phyloP scores from a whole-genome alignment of 2,888 invertebrate genomes.

The Nephrotoma flavescens region DNA sequence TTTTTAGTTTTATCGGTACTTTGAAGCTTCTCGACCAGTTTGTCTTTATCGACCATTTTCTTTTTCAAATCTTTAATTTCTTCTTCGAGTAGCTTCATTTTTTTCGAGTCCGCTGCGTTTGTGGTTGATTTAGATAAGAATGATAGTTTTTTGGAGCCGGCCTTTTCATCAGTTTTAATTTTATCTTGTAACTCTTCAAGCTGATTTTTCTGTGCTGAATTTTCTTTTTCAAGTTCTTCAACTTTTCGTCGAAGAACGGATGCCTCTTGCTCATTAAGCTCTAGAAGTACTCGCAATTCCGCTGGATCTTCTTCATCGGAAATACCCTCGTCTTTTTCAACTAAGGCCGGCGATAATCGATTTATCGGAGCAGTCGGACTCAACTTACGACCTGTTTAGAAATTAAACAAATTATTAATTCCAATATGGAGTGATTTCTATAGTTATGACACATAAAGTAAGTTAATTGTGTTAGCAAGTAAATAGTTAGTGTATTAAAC shows the following conservation, averaged over 20 bases:
- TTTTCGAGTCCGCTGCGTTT: slow-evolving; percentile 18
- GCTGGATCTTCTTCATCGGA: slow-evolving; percentile 69
- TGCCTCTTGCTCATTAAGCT: slow-evolving; percentile 82
- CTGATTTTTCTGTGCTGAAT: slow-evolving; percentile 55
- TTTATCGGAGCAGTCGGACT: slow-evolving; percentile 52
- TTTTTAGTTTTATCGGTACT: slow-evolving; percentile 37
- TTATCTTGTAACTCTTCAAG: slow-evolving; percentile 64
- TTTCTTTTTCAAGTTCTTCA: slow-evolving; percentile 69
- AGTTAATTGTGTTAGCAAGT: neutral
- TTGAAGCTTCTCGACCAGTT: slow-evolving; percentile 61
- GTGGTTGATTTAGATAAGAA: slow-evolving; percentile 15
- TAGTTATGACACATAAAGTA: neutral
- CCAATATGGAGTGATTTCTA: neutral
- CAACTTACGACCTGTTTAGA: slow-evolving; percentile 43
- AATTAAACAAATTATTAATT: slow-evolving; percentile 3
- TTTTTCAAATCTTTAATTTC: slow-evolving; percentile 59
- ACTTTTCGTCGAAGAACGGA: slow-evolving; percentile 68
- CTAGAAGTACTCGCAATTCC: slow-evolving; percentile 70
- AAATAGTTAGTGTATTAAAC: neutral
- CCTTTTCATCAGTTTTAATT: slow-evolving; percentile 33
- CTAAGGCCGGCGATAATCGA: slow-evolving; percentile 46
- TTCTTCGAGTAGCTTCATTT: slow-evolving; percentile 46
- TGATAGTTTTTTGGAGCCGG: slow-evolving; percentile 12
- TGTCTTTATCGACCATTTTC: slow-evolving; percentile 68
- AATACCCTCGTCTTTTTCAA: slow-evolving; percentile 58